These are phyloP conservation scores for Homalodisca vitripennis DNA, from an alignment of 1,140 invertebrate species.

Conservation along the genomic window DNA sequence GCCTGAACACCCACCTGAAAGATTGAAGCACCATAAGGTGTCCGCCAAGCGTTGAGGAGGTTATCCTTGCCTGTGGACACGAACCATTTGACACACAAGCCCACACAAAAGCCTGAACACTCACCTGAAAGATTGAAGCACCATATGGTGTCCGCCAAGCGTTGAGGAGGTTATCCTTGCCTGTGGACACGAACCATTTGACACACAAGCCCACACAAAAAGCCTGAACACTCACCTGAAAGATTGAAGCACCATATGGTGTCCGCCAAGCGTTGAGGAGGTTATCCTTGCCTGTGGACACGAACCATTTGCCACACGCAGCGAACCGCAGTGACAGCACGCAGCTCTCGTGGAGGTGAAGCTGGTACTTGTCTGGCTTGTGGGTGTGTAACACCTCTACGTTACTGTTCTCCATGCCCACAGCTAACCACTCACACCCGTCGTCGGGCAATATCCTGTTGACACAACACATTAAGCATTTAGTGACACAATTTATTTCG, in stretches of 20 bases:
- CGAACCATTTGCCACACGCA: slow-evolving; percentile 97
- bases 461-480: slow-evolving; percentile 48
- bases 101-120: no score
- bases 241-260: slow-evolving; percentile 97
- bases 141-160: no score
- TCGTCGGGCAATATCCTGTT: slow-evolving; percentile 89
- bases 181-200: no score
- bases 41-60: no score
- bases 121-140: no score
- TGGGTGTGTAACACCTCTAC: slow-evolving; percentile 92
- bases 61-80: no score
- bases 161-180: no score
- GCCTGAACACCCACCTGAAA: no score
- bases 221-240: slow-evolving; percentile 75
- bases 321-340: slow-evolving; percentile 97
- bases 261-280: slow-evolving; percentile 97
- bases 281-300: slow-evolving; percentile 98
- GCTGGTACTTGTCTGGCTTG: slow-evolving; percentile 95
- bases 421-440: slow-evolving; percentile 97
- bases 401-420: slow-evolving; percentile 97
- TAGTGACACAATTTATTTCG: neutral
- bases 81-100: no score
- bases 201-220: no score
- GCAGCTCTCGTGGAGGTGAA: slow-evolving; percentile 97
- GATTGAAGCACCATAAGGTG: no score